Evolutionary conservation across 2,888 invertebrate genomes (phyloP).

Genomic region (Eueremaeus valkanovi): DNA sequence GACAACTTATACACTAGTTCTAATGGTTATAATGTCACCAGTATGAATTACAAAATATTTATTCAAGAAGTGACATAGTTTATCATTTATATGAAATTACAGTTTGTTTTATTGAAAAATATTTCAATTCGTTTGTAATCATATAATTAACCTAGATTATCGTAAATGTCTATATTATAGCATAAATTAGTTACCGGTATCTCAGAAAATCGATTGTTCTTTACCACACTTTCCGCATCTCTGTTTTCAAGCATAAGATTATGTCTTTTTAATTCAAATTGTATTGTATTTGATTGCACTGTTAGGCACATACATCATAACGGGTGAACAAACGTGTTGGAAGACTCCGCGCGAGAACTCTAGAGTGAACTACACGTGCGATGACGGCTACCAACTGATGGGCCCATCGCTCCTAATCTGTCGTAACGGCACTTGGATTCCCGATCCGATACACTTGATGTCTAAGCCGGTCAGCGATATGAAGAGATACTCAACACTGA

Average conservation of each 20-base stretch:
- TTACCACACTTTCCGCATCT: too few species aligned
- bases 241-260: background rate
- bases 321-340: conserved; percentile 45
- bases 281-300: background rate
- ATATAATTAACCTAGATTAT: too few species aligned
- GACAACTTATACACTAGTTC: too few species aligned
- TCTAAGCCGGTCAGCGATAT: conserved; percentile 12
- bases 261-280: background rate
- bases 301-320: conserved; percentile 31
- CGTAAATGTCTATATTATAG: too few species aligned
- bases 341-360: conserved; percentile 44
- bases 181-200: too few species aligned
- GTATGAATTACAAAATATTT: too few species aligned
- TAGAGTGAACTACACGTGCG: conserved; percentile 43
- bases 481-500: background rate
- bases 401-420: conserved; percentile 43
- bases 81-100: too few species aligned
- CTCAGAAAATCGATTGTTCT: too few species aligned
- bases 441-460: conserved; percentile 32
- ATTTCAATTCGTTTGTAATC: too few species aligned
- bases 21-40: too few species aligned
- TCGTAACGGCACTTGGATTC: conserved; percentile 44
- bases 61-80: too few species aligned
- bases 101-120: too few species aligned
- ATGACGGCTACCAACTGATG: conserved; percentile 40